Percentiles rank a stretch among this genome's conserved stretches.
Evolutionary conservation across 2,888 invertebrate species (phyloP).

Genomic region (Frankliniella intonsa): DNA sequence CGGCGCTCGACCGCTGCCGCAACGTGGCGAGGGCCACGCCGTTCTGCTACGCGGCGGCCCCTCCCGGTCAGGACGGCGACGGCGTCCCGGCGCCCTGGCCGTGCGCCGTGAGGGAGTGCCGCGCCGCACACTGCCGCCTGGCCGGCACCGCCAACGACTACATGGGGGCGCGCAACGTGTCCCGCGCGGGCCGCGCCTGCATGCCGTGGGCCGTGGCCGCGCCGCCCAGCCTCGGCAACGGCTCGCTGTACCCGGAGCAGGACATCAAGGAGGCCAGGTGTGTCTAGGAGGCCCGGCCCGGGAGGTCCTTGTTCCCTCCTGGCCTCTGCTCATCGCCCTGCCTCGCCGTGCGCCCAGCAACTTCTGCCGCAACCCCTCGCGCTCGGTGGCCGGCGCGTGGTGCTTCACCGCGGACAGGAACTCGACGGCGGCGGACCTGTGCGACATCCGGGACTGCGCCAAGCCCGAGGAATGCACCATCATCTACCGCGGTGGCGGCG

Average conservation of each 20-base stretch:
- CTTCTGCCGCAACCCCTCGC: slow-evolving; percentile 45
- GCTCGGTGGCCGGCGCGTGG: slow-evolving; percentile 32
- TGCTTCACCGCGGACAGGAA: slow-evolving; percentile 40
- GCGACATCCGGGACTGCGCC: slow-evolving; percentile 48
- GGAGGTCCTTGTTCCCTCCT: too few relatives aligned
- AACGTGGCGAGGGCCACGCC: not conserved
- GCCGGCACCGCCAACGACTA: slow-evolving; percentile 38
- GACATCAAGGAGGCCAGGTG: slow-evolving; percentile 43
- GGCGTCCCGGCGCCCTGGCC: not conserved
- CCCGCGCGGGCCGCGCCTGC: slow-evolving; percentile 35
- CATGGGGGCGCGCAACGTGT: slow-evolving; percentile 34
- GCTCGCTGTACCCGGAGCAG: slow-evolving; percentile 35
- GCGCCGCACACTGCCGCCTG: slow-evolving; percentile 33
- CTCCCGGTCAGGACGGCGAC: not conserved
- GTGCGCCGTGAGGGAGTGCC: slow-evolving; percentile 16
- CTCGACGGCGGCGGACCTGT: slow-evolving; percentile 46
- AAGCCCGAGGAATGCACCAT: slow-evolving; percentile 37
- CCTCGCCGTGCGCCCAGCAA: slow-evolving; percentile 39
- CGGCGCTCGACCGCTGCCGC: slow-evolving; percentile 33
- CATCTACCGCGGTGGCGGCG: slow-evolving; percentile 35
- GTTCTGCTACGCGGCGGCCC: not conserved
- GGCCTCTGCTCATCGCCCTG: not conserved
- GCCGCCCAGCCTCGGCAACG: slow-evolving; percentile 35
- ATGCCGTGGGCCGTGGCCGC: slow-evolving; percentile 33
- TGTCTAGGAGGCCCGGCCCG: too few relatives aligned